Evolutionary conservation across 1,140 invertebrate genomes (phyloP), one percentile per base, ranked within the genome.

Genomic region (Polypedilum pembai): DNA sequence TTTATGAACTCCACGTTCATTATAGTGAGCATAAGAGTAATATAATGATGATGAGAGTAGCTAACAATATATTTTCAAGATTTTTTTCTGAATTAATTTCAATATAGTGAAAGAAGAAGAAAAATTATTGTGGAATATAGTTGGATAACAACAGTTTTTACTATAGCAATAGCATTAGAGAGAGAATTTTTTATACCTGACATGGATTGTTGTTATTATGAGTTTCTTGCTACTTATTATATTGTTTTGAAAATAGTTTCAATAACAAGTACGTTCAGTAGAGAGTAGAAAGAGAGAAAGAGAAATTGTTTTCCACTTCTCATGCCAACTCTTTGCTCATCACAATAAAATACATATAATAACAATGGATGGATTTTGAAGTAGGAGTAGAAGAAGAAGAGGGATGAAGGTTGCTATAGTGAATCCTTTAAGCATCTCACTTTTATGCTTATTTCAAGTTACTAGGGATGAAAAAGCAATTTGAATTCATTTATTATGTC

Each of bases 401-500:
- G 12, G 12, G 45, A n/a, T 56, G 45, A 56, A 56, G 45, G 45
- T 69, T 69, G 17, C 65, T 18, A 69, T 69, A 69, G 65, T 21
- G 20, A 69, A 69, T 69, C 65, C 65, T 21, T 69, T 69, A 69
- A 69, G 65, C 17, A 69, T 69, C 20, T 69, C 65, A 18, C 20
- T 10, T 69, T 69, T 69, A 69, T 69, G 45, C 45, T 56, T 69
- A 20, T 69, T 69, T 69, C 65, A 69, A 20, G 65, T 21, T 20
- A 18, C 17, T 21, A 69, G 20, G 65, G 45, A 56, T 56, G 45
- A 69, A 21, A 69, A 20, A 21, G 65, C 17, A 69, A 69, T 69
- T 69, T 69, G 17, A 69, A 69, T 69, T 69, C 65, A 69, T 69
- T 69, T 69, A 21, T 21, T 20, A 69, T 69, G 65, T 69, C 65